Base-by-base conservation (phyloP, 2,113 vertebrate genomes). In the Leucopsar rothschildi region DNA sequence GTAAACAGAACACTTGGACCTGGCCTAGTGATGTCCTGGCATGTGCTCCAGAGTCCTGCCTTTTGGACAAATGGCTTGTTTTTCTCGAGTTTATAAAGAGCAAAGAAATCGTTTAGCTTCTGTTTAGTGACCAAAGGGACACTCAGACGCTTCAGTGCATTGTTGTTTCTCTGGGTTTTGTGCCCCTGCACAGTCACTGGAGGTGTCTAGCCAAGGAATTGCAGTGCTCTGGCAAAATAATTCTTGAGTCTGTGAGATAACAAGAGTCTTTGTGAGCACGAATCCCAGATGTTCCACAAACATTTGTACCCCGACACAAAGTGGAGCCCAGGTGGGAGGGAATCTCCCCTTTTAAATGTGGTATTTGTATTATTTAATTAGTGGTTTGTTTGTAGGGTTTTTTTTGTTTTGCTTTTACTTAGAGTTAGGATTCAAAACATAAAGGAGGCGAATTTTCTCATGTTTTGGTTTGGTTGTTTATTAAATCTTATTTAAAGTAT, bases 1-100 rank as follows among this genome's bases (percentile, higher is more conserved):
- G 65, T 83, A 93, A 97, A 96, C 85, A 96, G 37, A 96, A 64
- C 53, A 75, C 95, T 96, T 76, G 72, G 88, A 18, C 72, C 78
- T 78, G 81, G 76, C 94, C 82, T 94, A 20, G 93, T 11, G 65
- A 82, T 53, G 68, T 40, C 44, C 76, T 8, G 8, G 28, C 1
- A 2, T 14, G 2, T 7, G 72, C 31, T 83, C 56, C 76, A 33
- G 60, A 52, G 64, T 9, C 56, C 86, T 79, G 60, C 22, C 71
- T 87, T 78, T 42, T 78, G 59, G 47, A 53, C 60, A 82, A 77
- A 79, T 24, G 45, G 0, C 71, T 88, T 81, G 75, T 63, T 92
- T 95, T 73, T 24, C 42, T 83, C 56, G 18, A 3, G 27, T 73
- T 90, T 86, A 37, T n/a, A 9, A n/a, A 70, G 19, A 53, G 45